Evolutionary conservation across 2,888 invertebrate species (phyloP).

Genomic region (Halictus ligatus): DNA sequence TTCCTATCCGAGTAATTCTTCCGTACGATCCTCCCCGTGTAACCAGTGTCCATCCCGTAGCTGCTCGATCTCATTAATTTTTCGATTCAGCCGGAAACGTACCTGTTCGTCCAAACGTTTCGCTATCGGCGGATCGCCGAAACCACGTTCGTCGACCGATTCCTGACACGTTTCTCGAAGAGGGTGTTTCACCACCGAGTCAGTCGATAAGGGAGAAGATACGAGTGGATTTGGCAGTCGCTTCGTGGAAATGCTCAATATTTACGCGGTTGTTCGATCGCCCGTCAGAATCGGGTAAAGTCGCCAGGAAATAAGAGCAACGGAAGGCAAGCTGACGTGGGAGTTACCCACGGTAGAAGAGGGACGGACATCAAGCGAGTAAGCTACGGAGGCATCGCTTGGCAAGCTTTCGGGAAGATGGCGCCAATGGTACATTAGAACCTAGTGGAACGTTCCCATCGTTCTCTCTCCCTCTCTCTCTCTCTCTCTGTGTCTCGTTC

Average conservation of each 20-base stretch:
- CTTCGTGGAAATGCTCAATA: slow-evolving; percentile 70
- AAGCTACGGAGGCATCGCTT: slow-evolving; percentile 60
- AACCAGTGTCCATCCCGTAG: slow-evolving; percentile 9
- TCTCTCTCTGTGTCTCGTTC: neutral
- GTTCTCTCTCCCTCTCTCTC: neutral
- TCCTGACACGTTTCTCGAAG: slow-evolving; percentile 27
- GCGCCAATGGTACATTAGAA: slow-evolving; percentile 68
- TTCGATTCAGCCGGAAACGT: neutral
- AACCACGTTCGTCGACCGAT: slow-evolving; percentile 47
- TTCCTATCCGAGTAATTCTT: slow-evolving; percentile 69
- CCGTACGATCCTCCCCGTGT: neutral
- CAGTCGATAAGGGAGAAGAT: slow-evolving; percentile 69
- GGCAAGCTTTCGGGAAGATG: slow-evolving; percentile 69
- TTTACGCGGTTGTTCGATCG: slow-evolving; percentile 72
- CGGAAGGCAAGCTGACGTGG: slow-evolving; percentile 70
- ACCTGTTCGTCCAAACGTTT: neutral
- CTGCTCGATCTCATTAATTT: neutral
- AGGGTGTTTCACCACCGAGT: slow-evolving; percentile 49
- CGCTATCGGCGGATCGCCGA: neutral
- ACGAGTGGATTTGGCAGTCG: slow-evolving; percentile 70
- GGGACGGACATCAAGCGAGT: slow-evolving; percentile 61
- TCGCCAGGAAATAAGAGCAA: slow-evolving; percentile 69
- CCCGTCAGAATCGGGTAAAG: slow-evolving; percentile 71
- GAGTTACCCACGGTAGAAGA: slow-evolving; percentile 71
- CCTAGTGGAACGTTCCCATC: slow-evolving; percentile 12